Evolutionary conservation across 2,113 vertebrate genomes (phyloP).

Genomic region (Malurus melanocephalus): DNA sequence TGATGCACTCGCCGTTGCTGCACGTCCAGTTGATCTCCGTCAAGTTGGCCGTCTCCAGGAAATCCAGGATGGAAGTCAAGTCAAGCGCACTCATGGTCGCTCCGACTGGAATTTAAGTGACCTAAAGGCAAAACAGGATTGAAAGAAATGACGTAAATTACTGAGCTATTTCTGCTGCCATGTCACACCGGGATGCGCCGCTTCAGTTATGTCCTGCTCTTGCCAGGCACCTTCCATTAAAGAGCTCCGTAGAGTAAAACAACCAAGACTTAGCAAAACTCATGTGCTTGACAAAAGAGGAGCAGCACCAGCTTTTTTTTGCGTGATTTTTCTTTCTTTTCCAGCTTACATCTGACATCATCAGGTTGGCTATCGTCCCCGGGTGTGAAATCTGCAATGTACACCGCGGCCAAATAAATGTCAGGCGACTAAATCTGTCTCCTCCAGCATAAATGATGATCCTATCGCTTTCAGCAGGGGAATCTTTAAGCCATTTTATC

Average conservation of each 20-base stretch:
- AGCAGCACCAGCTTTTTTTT: background rate
- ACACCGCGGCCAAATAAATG: background rate
- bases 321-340: background rate
- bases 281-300: background rate
- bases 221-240: background rate
- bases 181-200: fast-evolving
- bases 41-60: slow-evolving; percentile 78
- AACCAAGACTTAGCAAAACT: background rate
- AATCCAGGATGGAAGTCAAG: slow-evolving; percentile 71
- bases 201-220: background rate
- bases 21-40: slow-evolving; percentile 80
- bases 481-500: slow-evolving; percentile 26
- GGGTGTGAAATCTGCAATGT: slow-evolving; percentile 30
- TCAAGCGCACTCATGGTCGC: slow-evolving; percentile 73
- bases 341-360: slow-evolving; percentile 14
- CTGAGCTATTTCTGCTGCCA: background rate
- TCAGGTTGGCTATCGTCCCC: background rate
- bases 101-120: fast-evolving
- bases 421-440: background rate
- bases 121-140: background rate
- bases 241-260: fast-evolving
- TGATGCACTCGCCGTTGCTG: slow-evolving; percentile 73
- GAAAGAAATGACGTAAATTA: background rate
- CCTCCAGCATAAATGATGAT: background rate
- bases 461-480: background rate